Conservation (phyloP, 53 echinoderm and acorn worm genomes). For the Glandiceps talaboti region DNA sequence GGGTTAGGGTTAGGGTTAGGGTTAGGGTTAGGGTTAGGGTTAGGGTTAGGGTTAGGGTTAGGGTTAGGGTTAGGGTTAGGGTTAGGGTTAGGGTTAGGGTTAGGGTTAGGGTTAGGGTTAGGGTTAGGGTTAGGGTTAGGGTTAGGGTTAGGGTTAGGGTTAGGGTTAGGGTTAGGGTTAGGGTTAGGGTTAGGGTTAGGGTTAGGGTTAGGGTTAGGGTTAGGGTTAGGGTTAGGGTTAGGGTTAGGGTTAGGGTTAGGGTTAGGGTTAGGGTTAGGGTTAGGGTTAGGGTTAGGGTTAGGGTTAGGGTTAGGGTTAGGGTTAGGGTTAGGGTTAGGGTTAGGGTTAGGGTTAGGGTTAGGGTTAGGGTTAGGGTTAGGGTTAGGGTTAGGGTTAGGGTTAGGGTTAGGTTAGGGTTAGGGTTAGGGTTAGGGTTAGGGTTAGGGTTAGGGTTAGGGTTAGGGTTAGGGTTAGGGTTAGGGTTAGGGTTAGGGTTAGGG, state of each 20-base stretch:
- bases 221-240: constrained; percentile 36
- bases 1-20: constrained; percentile 37
- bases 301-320: constrained; percentile 23
- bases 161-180: constrained; percentile 37
- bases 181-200: constrained; percentile 37
- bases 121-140: constrained; percentile 33
- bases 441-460: constrained; percentile 22
- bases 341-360: constrained; percentile 39
- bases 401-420: constrained; percentile 21
- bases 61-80: constrained; percentile 36
- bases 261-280: constrained; percentile 35
- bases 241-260: constrained; percentile 33
- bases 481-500: constrained; percentile 29
- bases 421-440: constrained; percentile 16
- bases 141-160: constrained; percentile 24
- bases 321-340: constrained; percentile 39
- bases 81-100: constrained; percentile 37
- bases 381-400: constrained; percentile 34
- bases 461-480: constrained; percentile 19
- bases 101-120: constrained; percentile 36
- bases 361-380: constrained; percentile 34
- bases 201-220: constrained; percentile 37
- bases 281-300: constrained; percentile 35
- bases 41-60: constrained; percentile 37
- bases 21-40: constrained; percentile 32